Conservation (phyloP, 1,140 invertebrate genomes). For the Meloidogyne hapla region DNA sequence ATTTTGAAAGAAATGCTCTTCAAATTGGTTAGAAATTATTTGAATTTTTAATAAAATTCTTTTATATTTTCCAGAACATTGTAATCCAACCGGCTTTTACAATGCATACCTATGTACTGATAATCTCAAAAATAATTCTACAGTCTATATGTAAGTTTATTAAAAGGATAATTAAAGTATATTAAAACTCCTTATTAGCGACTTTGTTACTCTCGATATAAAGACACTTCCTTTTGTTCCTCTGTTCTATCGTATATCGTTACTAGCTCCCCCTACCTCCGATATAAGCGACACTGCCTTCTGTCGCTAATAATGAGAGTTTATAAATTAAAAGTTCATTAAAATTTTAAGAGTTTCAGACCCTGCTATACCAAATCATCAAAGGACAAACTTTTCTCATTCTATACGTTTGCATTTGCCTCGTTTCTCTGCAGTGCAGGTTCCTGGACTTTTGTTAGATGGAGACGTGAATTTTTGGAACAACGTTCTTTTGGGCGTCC, state of each 20-base stretch:
- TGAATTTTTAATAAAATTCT: background rate
- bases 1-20: constrained; percentile 21
- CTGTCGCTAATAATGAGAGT: background rate
- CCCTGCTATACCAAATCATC: constrained; percentile 3
- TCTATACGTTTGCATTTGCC: background rate
- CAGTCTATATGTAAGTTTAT: background rate
- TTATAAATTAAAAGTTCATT: constrained; percentile 5
- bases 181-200: background rate
- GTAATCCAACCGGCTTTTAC: constrained; percentile 11
- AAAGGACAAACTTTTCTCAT: background rate
- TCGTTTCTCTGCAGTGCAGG: background rate
- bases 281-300: no score
- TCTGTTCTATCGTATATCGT: no score
- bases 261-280: no score
- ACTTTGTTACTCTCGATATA: background rate
- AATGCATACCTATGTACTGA: constrained; percentile 3
- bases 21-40: background rate
- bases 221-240: background rate
- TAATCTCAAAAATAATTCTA: background rate
- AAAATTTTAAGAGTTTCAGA: background rate
- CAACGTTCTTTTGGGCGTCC: constrained; percentile 13
- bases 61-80: constrained; percentile 11
- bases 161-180: background rate
- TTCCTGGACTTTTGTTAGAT: background rate
- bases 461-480: constrained; percentile 20